These are phyloP conservation scores for Anadara kagoshimensis DNA, from an alignment of 1,140 invertebrate species.

Conservation along the genomic window DNA sequence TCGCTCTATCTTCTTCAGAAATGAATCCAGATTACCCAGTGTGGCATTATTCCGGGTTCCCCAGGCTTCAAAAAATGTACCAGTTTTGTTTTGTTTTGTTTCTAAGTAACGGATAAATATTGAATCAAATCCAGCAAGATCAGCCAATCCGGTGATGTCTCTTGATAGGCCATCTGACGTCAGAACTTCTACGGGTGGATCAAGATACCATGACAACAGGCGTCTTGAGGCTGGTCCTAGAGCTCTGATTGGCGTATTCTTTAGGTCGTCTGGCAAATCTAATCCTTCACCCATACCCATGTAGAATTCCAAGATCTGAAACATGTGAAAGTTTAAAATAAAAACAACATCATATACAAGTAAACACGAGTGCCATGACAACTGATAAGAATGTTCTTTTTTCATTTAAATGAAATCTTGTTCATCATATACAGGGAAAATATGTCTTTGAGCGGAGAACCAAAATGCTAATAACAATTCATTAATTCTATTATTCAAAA, in stretches of 20 bases:
- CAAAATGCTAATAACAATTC: too few species aligned
- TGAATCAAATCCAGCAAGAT: conserved; percentile 39
- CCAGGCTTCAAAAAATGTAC: conserved; percentile 29
- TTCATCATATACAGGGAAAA: too few species aligned
- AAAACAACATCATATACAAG: too few species aligned
- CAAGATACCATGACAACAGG: conserved; percentile 25
- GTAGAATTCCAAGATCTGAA: too few species aligned
- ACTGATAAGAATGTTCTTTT: too few species aligned
- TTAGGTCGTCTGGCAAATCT: conserved; percentile 14
- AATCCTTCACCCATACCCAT: conserved; percentile 32
- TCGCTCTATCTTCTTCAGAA: conserved; percentile 25
- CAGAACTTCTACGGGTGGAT: conserved; percentile 24
- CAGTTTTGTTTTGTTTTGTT: conserved; percentile 23
- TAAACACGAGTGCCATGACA: too few species aligned
- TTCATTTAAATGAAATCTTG: too few species aligned
- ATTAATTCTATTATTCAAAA: too few species aligned
- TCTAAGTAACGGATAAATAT: conserved; percentile 25
- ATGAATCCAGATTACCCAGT: conserved; percentile 23
- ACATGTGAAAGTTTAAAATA: too few species aligned
- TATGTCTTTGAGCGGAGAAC: too few species aligned
- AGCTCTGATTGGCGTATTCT: conserved; percentile 16
- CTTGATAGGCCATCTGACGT: conserved; percentile 24
- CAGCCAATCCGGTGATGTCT: conserved; percentile 35
- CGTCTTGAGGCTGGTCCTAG: conserved; percentile 28
- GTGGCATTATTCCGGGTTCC: conserved; percentile 18